A percentile compares a stretch with the other conserved stretches of the same genome.
Evolutionary conservation across 2,797 vertebrate species (phyloP).

Genomic region (Cottoperca gobio): DNA sequence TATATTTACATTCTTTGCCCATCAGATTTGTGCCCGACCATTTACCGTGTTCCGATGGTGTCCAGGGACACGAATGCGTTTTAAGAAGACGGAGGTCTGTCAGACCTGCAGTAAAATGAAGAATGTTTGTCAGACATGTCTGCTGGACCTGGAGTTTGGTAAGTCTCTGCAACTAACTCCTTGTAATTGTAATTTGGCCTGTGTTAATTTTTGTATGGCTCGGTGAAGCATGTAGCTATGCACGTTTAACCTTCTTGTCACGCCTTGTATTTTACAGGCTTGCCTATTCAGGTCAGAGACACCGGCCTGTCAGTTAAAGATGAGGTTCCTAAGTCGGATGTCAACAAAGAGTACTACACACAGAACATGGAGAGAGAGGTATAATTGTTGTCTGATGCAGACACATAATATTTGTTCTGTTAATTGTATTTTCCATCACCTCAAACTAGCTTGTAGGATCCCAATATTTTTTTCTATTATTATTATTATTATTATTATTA

Average conservation of each 20-base stretch:
- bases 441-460: too few relatives aligned
- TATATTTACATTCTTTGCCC: neutral
- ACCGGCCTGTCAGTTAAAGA: conserved; percentile 95
- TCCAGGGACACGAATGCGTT: conserved; percentile 97
- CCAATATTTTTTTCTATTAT: too few relatives aligned
- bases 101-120: conserved; percentile 99
- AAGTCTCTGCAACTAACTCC: conserved; percentile 43
- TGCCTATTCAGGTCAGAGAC: conserved; percentile 98
- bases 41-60: conserved; percentile 99
- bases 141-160: conserved; percentile 97
- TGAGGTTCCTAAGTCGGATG: conserved; percentile 96
- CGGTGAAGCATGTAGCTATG: neutral
- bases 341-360: conserved; percentile 99
- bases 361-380: conserved; percentile 99
- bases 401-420: neutral
- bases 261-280: conserved; percentile 81
- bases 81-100: conserved; percentile 99
- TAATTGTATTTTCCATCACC: neutral
- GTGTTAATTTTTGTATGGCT: neutral
- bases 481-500: too few relatives aligned
- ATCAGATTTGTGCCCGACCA: conserved; percentile 96
- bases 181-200: neutral
- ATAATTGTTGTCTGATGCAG: neutral
- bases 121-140: conserved; percentile 98
- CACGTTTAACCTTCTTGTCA: neutral